phyloP scores from a whole-genome alignment of 2,797 vertebrate species.

The Nothura maculosa region DNA sequence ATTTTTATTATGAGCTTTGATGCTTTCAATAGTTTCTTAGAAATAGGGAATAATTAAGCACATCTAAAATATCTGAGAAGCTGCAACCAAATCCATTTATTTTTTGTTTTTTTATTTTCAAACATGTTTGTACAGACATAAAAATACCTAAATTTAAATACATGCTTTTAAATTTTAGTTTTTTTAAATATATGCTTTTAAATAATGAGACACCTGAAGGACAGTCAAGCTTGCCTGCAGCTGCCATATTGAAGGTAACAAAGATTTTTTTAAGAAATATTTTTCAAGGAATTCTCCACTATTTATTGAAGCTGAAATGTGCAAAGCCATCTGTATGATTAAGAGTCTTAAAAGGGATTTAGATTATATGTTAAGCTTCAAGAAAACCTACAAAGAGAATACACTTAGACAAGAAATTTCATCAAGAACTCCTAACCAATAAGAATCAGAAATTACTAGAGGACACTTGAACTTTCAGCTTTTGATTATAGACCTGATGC shows the following conservation, averaged over 20 bases:
- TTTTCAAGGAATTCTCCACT: slow-evolving; percentile 22
- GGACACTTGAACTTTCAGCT: background rate
- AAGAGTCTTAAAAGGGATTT: slow-evolving; percentile 55
- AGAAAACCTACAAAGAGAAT: background rate
- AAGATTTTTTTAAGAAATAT: slow-evolving; percentile 12
- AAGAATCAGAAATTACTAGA: background rate
- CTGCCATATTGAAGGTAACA: background rate
- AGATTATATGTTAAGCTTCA: slow-evolving; percentile 43
- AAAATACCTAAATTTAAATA: background rate
- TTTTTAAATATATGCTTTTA: background rate
- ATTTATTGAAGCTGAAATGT: slow-evolving; percentile 18
- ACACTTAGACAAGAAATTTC: background rate
- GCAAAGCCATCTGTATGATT: slow-evolving; percentile 55
- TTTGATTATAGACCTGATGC: background rate
- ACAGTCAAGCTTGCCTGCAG: background rate
- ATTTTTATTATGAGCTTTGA: background rate
- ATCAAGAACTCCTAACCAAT: slow-evolving; percentile 4
- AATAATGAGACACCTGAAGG: background rate
- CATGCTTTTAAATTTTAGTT: background rate
- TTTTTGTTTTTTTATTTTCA: background rate
- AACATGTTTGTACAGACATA: background rate
- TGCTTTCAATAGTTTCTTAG: background rate
- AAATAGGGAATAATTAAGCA: background rate
- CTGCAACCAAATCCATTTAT: background rate
- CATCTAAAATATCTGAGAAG: slow-evolving; percentile 10